These are phyloP conservation scores for Phalacrocorax carbo DNA, from an alignment of 2,113 vertebrate species.

Conservation along the genomic window DNA sequence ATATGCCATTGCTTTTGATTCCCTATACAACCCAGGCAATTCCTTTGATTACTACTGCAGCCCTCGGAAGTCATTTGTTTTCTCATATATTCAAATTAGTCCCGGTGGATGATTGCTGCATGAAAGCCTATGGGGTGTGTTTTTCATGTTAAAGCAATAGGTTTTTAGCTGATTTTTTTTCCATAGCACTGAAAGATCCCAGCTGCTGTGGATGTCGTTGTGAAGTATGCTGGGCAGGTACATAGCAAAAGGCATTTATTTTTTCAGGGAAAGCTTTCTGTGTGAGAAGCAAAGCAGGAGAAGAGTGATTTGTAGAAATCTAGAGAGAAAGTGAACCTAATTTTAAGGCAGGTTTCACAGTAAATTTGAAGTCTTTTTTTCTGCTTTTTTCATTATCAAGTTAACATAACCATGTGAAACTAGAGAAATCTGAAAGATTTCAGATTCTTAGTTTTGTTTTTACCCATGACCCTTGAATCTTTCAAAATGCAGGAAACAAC, in stretches of 20 bases:
- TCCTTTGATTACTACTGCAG: background rate
- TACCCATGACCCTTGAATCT: background rate
- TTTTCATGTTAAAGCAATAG: background rate
- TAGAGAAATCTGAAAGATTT: background rate
- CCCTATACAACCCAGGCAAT: background rate
- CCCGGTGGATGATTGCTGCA: background rate
- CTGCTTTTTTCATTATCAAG: background rate
- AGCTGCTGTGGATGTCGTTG: background rate
- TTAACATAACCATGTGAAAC: background rate
- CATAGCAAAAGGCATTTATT: background rate
- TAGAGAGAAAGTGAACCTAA: background rate
- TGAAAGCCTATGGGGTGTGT: background rate
- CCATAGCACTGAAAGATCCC: background rate
- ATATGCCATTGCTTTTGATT: fast-evolving
- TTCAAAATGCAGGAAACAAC: background rate
- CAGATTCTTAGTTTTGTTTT: background rate
- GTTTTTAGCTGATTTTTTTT: background rate
- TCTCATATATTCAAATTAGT: background rate
- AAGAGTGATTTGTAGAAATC: background rate
- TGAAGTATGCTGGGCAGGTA: background rate
- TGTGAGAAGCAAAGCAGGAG: background rate
- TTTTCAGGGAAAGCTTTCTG: background rate
- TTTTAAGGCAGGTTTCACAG: background rate
- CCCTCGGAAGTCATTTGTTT: background rate
- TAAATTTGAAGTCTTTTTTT: background rate